Percentiles rank a stretch among this genome's conserved stretches.
Conservation (phyloP, 2,888 invertebrate genomes). For the Hirtodrosophila duncani region DNA sequence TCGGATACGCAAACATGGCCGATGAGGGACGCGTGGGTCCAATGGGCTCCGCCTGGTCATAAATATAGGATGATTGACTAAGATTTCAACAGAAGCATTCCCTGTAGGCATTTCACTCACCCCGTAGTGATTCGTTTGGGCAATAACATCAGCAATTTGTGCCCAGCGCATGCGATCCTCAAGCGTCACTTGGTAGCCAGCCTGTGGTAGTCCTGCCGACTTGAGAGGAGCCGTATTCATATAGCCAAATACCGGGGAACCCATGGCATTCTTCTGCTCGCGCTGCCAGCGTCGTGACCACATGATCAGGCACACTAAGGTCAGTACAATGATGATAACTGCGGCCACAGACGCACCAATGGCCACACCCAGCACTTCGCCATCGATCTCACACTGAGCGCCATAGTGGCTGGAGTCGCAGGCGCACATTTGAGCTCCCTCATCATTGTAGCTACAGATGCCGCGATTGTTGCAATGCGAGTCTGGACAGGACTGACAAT, state of each 20-base stretch:
- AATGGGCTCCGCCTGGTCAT: constrained; percentile 84
- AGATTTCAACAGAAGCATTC: too few species aligned
- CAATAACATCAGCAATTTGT: constrained; percentile 92
- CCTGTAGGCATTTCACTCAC: constrained; percentile 80
- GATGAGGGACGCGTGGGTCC: constrained; percentile 88
- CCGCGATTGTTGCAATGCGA: constrained; percentile 91
- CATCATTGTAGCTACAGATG: constrained; percentile 87
- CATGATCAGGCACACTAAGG: constrained; percentile 90
- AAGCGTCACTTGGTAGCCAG: constrained; percentile 86
- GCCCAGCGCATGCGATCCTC: constrained; percentile 93
- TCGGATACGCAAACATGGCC: constrained; percentile 90
- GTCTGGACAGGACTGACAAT: constrained; percentile 87
- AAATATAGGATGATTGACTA: background rate
- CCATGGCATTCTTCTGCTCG: constrained; percentile 88
- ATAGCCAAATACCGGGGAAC: constrained; percentile 92
- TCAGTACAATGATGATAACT: constrained; percentile 91
- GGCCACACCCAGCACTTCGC: constrained; percentile 93
- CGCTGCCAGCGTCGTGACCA: constrained; percentile 96
- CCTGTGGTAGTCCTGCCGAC: constrained; percentile 81
- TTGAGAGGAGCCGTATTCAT: constrained; percentile 88
- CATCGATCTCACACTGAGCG: constrained; percentile 92
- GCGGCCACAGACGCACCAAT: constrained; percentile 94
- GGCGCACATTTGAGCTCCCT: constrained; percentile 80
- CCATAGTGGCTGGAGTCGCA: constrained; percentile 92
- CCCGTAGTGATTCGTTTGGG: constrained; percentile 90